Conservation (phyloP, 1,140 invertebrate species). For the Orchestia grillus region DNA sequence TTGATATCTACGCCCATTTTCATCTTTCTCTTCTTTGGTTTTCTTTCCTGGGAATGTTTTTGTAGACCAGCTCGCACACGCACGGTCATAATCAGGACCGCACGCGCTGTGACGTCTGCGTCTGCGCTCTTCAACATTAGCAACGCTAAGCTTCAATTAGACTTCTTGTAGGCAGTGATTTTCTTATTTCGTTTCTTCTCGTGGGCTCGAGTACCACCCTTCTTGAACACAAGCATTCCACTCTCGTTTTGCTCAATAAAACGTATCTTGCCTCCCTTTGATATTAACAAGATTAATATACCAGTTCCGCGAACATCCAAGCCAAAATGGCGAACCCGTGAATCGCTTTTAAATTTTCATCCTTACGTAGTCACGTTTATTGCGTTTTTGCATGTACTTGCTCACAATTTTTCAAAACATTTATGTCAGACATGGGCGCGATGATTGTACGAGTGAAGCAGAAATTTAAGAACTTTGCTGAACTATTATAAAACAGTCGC, state of each 20-base stretch:
- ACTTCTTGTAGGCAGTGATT: background rate
- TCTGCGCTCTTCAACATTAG: background rate
- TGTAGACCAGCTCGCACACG: background rate
- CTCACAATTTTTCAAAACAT: background rate
- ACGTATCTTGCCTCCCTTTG: background rate
- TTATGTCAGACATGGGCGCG: background rate
- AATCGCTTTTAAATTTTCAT: background rate
- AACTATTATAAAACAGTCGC: background rate
- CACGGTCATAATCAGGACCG: background rate
- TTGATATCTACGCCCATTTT: no score
- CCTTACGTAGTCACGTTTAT: background rate
- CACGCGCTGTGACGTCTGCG: background rate
- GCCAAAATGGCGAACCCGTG: background rate
- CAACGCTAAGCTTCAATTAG: background rate
- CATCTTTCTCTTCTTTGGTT: background rate
- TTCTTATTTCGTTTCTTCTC: background rate
- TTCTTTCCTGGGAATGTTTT: background rate
- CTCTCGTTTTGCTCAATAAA: background rate
- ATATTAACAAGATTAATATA: background rate
- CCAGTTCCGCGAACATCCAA: background rate
- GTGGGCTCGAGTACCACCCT: background rate
- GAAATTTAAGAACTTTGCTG: background rate
- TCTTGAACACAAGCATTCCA: background rate
- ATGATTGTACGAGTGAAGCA: background rate
- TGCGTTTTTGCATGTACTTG: background rate